Base-by-base conservation (phyloP, 2,113 vertebrate genomes). In the Parus major region DNA sequence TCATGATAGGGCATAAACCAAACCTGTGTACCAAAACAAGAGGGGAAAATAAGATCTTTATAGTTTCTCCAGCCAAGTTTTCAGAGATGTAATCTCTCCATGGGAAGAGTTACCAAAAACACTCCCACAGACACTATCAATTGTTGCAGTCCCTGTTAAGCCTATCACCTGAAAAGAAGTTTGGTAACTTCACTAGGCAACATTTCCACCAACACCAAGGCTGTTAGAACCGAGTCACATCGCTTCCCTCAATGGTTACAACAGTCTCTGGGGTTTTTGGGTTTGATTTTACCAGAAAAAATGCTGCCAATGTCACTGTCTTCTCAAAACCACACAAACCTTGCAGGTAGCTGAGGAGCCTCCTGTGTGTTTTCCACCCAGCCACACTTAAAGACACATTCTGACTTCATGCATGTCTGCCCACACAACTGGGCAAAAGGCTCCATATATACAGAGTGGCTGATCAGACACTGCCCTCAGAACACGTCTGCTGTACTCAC, bases 341-440 rank as follows among this genome's bases (percentile, higher is more conserved):
- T 81, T 49, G 31, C 31, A 82, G 57, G 31, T 14, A 95, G 17
- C 28, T 2, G 2, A 3, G 36, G 25, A 65, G n/a, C 7, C 36
- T 65, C 50, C 63, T 1, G 0, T 1, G 0, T 7, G 44, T 25
- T 17, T 50, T n/a, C 49, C 5, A 25, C 9, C 13, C 55, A 65
- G 53, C 4, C 33, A 65, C 23, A 13, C 65, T 63, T 19, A 12
- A 31, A 49, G 7, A 50, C 23, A 29, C 18, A 2, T 13, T 27
- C 28, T 28, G 14, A n/a, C 16, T 68, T 60, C 70, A 22, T 4
- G 57, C 6, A 22, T 4, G 57, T 5, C 15, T 33, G 24, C 55
- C n/a, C 15, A 39, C 1, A 7, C 11, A 50, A 7, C 15, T 36
- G 5, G 20, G 56, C 35, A 90, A 82, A 82, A 71, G 41, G 31